phyloP scores from a whole-genome alignment of 2,113 vertebrate species.

The Myrmecophaga tridactyla region DNA sequence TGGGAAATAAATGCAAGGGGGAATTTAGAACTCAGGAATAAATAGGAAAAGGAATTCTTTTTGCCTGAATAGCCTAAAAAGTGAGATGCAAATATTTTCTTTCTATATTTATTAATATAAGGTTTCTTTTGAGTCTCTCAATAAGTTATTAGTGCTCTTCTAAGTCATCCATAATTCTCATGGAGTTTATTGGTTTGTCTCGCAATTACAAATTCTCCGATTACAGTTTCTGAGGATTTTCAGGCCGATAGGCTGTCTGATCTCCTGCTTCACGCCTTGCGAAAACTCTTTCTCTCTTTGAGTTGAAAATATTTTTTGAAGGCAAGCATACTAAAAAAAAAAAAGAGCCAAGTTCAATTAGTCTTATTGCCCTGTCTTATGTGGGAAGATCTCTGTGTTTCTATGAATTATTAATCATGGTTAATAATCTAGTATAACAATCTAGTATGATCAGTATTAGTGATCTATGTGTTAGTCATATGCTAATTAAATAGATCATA shows the following conservation, averaged over 20 bases:
- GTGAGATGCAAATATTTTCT: constrained; percentile 35
- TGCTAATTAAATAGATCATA: neutral
- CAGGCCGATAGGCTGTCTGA: no score
- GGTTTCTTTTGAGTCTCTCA: no score
- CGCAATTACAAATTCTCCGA: no score
- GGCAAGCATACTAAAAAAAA: accelerated
- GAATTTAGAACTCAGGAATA: neutral
- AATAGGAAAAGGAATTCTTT: neutral
- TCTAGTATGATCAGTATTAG: neutral
- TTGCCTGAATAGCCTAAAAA: constrained; percentile 42
- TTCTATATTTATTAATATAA: no score
- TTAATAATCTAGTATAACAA: no score
- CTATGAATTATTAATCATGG: neutral
- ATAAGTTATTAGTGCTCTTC: no score
- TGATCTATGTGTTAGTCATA: neutral
- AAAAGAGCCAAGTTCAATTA: neutral
- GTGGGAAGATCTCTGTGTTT: neutral
- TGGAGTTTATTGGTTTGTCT: no score
- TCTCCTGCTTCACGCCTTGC: no score
- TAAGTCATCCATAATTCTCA: no score
- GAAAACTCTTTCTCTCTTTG: no score
- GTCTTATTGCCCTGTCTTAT: neutral
- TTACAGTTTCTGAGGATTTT: no score
- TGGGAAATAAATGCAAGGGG: neutral
- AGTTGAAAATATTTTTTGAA: neutral